A percentile compares a stretch with the other conserved stretches of the same genome.
phyloP scores from a whole-genome alignment of 2,888 invertebrate genomes.

The Pollenia labialis region DNA sequence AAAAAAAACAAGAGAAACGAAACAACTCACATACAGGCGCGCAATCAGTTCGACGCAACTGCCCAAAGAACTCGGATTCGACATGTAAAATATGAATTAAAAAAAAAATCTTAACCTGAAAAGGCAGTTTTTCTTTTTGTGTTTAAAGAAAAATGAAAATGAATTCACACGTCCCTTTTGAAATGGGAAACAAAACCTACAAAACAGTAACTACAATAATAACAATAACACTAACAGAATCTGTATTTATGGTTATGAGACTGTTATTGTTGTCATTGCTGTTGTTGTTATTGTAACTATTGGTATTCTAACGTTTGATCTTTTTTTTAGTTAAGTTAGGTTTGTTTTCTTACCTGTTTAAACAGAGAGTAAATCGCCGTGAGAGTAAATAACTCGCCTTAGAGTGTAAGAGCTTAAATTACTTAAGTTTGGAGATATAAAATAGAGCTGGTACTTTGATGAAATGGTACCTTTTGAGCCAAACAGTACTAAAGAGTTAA shows the following conservation, averaged over 20 bases:
- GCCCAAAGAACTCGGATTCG: neutral
- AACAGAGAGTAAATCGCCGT: constrained; percentile 20
- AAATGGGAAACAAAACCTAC: constrained; percentile 3
- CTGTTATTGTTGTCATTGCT: neutral
- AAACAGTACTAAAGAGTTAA: too few relatives aligned
- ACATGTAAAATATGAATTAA: constrained; percentile 13
- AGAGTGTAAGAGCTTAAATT: neutral
- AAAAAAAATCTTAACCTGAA: constrained; percentile 7
- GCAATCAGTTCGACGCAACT: constrained; percentile 10
- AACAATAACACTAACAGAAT: constrained; percentile 33
- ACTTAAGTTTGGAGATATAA: neutral
- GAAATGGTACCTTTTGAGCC: neutral
- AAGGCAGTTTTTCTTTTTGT: constrained; percentile 1
- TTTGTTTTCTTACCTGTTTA: constrained; percentile 54
- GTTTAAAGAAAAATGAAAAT: constrained; percentile 46
- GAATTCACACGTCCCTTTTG: constrained; percentile 70
- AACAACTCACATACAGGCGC: neutral
- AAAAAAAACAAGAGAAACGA: neutral
- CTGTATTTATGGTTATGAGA: constrained; percentile 32
- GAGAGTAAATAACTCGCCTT: constrained; percentile 21
- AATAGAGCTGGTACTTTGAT: neutral
- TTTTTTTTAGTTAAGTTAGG: neutral
- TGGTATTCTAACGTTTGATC: constrained; percentile 44
- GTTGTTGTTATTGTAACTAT: constrained; percentile 28
- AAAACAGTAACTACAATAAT: constrained; percentile 43